These are phyloP conservation scores for Siniperca undulata DNA, from an alignment of 2,797 vertebrate species.

Conservation along the genomic window DNA sequence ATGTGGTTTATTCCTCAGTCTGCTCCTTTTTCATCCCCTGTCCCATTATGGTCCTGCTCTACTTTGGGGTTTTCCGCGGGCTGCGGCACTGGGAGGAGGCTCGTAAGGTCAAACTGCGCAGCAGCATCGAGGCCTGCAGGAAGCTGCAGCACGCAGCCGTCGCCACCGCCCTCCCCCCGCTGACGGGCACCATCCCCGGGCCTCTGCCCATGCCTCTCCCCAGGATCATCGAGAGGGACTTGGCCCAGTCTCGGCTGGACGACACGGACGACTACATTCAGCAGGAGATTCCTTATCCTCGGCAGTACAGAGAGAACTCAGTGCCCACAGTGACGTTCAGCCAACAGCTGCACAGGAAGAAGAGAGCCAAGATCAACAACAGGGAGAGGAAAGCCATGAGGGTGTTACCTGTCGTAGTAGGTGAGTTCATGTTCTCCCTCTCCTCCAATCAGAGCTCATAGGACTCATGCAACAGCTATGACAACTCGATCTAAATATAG, in stretches of 20 bases:
- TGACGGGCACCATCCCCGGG: conserved; percentile 73
- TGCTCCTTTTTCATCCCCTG: conserved; percentile 98
- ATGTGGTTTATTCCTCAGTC: conserved; percentile 93
- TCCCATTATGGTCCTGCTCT: conserved; percentile 95
- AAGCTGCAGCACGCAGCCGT: conserved; percentile 81
- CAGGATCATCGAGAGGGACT: conserved; percentile 83
- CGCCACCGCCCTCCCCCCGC: conserved; percentile 54
- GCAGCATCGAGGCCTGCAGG: conserved; percentile 85
- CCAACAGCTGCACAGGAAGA: conserved; percentile 68
- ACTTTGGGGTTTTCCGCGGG: conserved; percentile 91
- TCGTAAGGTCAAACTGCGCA: conserved; percentile 88
- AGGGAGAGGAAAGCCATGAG: conserved; percentile 94
- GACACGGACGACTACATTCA: conserved; percentile 76
- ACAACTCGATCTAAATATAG: background rate
- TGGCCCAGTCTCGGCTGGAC: conserved; percentile 79
- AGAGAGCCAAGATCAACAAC: conserved; percentile 89
- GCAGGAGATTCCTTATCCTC: conserved; percentile 79
- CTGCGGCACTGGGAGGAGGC: conserved; percentile 91
- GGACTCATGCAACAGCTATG: background rate
- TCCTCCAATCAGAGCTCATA: background rate
- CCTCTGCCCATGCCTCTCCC: conserved; percentile 82
- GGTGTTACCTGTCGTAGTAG: conserved; percentile 93
- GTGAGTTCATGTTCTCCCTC: conserved; percentile 79
- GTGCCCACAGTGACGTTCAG: conserved; percentile 83
- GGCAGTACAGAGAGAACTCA: conserved; percentile 84